Evolutionary conservation across 1,140 invertebrate genomes (phyloP), one percentile per base, ranked within the genome.

Genomic region (Onthophagus taurus): DNA sequence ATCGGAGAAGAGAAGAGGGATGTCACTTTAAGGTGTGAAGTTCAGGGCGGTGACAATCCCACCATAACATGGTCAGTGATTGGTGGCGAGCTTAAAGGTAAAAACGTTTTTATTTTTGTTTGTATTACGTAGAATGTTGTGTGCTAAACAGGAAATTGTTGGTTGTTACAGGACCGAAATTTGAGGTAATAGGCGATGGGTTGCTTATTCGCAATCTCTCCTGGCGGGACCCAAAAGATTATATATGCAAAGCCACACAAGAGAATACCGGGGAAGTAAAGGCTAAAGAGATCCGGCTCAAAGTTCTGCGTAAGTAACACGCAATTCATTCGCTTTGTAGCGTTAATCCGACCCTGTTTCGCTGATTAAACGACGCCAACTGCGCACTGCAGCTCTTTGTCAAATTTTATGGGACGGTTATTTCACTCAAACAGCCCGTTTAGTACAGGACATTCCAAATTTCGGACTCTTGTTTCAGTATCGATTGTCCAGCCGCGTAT

Each of bases 291-390:
- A 56, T 56, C 16, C 44, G 44, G 18, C 41, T 56, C 2, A 51
- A 42, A 42, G 48, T 56, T 17, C 30, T 46, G 37, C 54, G 54
- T 56, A 47, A 54, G 54, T 56, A 37, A n/a, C n/a, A n/a, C n/a
- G n/a, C 14, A 14, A 18, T 6, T 6, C n/a, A 14, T 18, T 7
- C 12, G 8, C 6, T 18, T 34, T 34, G 17, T 34, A 14, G 16
- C 14, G 2, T 34, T 34, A 18, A 14, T 33, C 9, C 12, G 13
- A 33, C 13, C n/a, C 31, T 31, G 29, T 34, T 6, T 18, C 31
- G n/a, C 16, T 34, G 17, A 34, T 18, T 34, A 34, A 34, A 34
- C n/a, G 31, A 16, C 17, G 19, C 17, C 31, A 34, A 34, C 17
- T 18, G 19, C 31, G 14, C 17, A 34, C 8, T 34, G 19, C 14